Conservation (phyloP, 2,113 vertebrate genomes). For the Orcinus orca region DNA sequence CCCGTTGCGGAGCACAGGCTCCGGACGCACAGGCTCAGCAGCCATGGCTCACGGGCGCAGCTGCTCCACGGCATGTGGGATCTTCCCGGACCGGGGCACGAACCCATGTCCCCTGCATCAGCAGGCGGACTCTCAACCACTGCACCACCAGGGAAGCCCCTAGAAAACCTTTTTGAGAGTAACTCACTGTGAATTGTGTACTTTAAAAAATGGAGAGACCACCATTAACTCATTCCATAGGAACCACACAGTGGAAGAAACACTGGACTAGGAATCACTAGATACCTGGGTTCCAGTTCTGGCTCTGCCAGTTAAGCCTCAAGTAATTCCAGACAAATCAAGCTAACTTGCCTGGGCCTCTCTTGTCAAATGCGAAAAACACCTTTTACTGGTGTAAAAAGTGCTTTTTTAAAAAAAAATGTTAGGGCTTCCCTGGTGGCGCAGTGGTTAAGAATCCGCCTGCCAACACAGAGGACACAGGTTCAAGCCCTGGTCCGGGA, state of each 20-base stretch:
- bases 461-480: too few species aligned
- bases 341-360: not conserved
- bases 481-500: too few species aligned
- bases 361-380: constrained; percentile 8
- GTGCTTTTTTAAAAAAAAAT: not conserved
- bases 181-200: not conserved
- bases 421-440: too few species aligned
- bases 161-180: not conserved
- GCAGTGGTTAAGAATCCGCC: too few species aligned
- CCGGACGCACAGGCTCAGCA: too few species aligned
- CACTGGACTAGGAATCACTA: not conserved
- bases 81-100: too few species aligned
- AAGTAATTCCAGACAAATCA: not conserved
- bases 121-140: too few species aligned
- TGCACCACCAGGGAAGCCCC: not conserved
- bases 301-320: not conserved
- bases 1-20: too few species aligned
- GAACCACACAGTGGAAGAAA: not conserved
- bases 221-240: not conserved
- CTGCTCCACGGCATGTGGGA: too few species aligned
- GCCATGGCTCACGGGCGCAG: too few species aligned
- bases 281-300: not conserved
- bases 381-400: not conserved
- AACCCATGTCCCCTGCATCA: too few species aligned
- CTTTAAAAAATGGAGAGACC: not conserved